Evolutionary conservation across 1,140 invertebrate species (phyloP), one percentile per base, ranked within the genome.

Genomic region (Nephila pilipes): DNA sequence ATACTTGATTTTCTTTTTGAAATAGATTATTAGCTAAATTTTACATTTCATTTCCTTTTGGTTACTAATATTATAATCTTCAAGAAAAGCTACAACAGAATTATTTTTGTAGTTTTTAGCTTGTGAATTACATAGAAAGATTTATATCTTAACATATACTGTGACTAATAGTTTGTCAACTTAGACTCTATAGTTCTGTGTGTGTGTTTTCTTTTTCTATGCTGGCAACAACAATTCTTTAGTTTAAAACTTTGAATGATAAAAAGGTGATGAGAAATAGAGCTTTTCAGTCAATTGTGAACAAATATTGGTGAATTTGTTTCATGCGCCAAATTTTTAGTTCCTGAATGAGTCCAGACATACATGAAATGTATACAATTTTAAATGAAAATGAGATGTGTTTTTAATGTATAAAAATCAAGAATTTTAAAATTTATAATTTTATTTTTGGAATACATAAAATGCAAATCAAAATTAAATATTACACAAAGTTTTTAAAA

Each of bases 31-130:
- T 36, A 18, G 29, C 3, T 75, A 32, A 75, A 4, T 75, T 32
- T 75, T 36, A 75, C n/a, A 18, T 75, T 75, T 3, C 25, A 12
- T 36, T 65, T 29, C n/a, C n/a, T 10, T 3, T 36, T 18, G 36
- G 16, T 75, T 75, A 32, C 12, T 32, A 69, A 0, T 69, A 20
- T 75, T n/a, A 75, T 32, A 75, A 36, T n/a, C 32, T 12, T 75
- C 18, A 75, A 75, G 29, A 14, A 75, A 25, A 36, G 25, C 29
- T 75, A 32, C 36, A 20, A 75, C 29, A 75, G 18, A 75, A 75
- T 75, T 75, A 75, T 75, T 75, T 75, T 75, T 32, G 69, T 75
- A 75, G 69, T 75, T 69, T 69, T 69, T 75, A 75, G 69, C 29
- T 18, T 75, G 32, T 75, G 69, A 18, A n/a, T 75, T 32, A 75